Evolutionary conservation across 2,888 invertebrate genomes (phyloP), one percentile per base, ranked within the genome.

Genomic region (Amiota minor): DNA sequence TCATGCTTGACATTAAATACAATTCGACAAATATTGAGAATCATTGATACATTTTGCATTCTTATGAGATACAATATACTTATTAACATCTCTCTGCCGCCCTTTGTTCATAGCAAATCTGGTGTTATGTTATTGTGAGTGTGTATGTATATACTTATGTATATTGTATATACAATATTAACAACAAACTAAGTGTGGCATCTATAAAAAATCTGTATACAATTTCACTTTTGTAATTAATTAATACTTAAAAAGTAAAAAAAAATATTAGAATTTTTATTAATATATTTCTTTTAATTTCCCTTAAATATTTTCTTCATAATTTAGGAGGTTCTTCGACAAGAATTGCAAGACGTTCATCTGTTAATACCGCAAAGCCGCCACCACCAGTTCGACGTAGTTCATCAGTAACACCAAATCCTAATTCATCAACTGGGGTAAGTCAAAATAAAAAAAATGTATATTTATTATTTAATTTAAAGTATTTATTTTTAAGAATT

Each of bases 341-440:
- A 70, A 87, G 90, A 78, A 89, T 90, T 72, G 87, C 90, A 68
- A 86, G 90, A 72, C 87, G 90, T 56, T 89, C 90, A 55, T 90
- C 90, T 73, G 86, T 90, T 47, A 90, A 90, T 78, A 88, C 88
- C 78, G 88, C 89, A 20, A 93, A 95, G 88, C 96, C 96, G 53
- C 95, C 96, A 76, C 96, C 96, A 50, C 96, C 96, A 0, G 94
- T 96, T 62, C 91, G 97, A 70, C 91, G 96, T 56, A 96, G 96
- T 0, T 95, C 96, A 0, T 93, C 92, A 73, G 90, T 90, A 73
- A 90, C 90, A 74, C 90, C 90, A 75, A 89, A 88, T 85, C 88
- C 84, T 77, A 89, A 87, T 78, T 80, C 84, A 56, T 79, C 82
- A 59, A 81, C 87, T 74, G 87, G 85, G 86, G 89, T 90, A 86